phyloP scores from a whole-genome alignment of 2,888 invertebrate genomes.

The Odontocerum albicorne region DNA sequence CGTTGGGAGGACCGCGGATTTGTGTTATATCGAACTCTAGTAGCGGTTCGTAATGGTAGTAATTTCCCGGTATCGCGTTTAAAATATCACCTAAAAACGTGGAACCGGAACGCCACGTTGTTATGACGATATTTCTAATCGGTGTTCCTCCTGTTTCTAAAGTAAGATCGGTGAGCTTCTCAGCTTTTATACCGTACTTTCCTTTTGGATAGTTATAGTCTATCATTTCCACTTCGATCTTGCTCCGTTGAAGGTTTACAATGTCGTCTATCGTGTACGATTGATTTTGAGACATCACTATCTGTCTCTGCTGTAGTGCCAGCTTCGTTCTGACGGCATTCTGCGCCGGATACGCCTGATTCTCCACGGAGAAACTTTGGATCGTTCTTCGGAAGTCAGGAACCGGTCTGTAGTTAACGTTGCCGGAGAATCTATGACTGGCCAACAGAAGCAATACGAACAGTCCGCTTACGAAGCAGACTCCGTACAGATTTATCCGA shows the following conservation, averaged over 20 bases:
- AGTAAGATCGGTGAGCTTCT: conserved; percentile 64
- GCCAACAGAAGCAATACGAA: conserved; percentile 57
- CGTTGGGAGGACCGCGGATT: conserved; percentile 72
- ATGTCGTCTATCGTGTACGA: conserved; percentile 57
- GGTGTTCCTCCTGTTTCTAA: conserved; percentile 66
- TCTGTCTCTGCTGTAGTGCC: conserved; percentile 33
- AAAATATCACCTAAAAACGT: conserved; percentile 86
- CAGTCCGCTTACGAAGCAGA: conserved; percentile 57
- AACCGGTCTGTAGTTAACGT: conserved; percentile 53
- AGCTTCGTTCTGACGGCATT: conserved; percentile 15
- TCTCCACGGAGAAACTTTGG: conserved; percentile 39
- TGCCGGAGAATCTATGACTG: conserved; percentile 59
- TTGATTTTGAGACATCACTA: conserved; percentile 23
- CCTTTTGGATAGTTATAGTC: conserved; percentile 64
- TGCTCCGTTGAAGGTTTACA: conserved; percentile 56
- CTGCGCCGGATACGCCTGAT: conserved; percentile 5
- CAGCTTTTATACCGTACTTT: conserved; percentile 53
- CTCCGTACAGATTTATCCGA: conserved; percentile 55
- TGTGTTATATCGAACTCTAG: conserved; percentile 81
- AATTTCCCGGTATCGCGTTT: conserved; percentile 82
- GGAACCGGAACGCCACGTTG: conserved; percentile 91
- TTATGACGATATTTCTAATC: conserved; percentile 74
- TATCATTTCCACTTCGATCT: conserved; percentile 59
- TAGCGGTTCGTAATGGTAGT: conserved; percentile 88
- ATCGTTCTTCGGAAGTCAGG: conserved; percentile 50